These are phyloP conservation scores for Epizoanthus stellaris DNA, from an alignment of 92 coral and sea anemone species.

Conservation along the genomic window DNA sequence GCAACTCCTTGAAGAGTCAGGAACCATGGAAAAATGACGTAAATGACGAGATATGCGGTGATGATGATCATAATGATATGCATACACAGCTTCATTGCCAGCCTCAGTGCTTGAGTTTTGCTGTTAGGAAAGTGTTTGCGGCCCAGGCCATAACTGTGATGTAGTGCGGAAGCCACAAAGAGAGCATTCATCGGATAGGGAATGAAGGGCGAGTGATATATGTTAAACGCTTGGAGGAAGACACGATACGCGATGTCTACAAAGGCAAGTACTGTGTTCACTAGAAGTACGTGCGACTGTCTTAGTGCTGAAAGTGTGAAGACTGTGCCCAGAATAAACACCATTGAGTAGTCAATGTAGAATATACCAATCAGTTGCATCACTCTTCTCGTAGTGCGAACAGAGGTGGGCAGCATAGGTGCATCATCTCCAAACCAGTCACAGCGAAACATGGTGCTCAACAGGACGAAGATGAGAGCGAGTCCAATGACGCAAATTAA, in stretches of 20 bases:
- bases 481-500: neutral
- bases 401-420: neutral
- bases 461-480: neutral
- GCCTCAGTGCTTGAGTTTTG: too few relatives aligned
- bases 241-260: neutral
- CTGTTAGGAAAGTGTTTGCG: too few relatives aligned
- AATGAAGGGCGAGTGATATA: too few relatives aligned
- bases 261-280: neutral
- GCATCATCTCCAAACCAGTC: neutral
- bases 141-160: too few relatives aligned
- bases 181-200: too few relatives aligned
- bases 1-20: too few relatives aligned
- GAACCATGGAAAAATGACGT: too few relatives aligned
- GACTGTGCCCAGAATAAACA: slow-evolving; percentile 1
- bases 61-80: too few relatives aligned
- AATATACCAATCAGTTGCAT: neutral
- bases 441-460: neutral
- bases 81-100: too few relatives aligned
- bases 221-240: too few relatives aligned
- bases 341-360: slow-evolving; percentile 3
- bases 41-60: too few relatives aligned
- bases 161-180: too few relatives aligned
- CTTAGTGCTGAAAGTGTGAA: slow-evolving; percentile 1
- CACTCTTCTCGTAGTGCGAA: neutral
- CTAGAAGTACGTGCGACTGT: neutral